Conservation (phyloP, 92 coral and sea anemone genomes). For the Palythoa grandiflora region DNA sequence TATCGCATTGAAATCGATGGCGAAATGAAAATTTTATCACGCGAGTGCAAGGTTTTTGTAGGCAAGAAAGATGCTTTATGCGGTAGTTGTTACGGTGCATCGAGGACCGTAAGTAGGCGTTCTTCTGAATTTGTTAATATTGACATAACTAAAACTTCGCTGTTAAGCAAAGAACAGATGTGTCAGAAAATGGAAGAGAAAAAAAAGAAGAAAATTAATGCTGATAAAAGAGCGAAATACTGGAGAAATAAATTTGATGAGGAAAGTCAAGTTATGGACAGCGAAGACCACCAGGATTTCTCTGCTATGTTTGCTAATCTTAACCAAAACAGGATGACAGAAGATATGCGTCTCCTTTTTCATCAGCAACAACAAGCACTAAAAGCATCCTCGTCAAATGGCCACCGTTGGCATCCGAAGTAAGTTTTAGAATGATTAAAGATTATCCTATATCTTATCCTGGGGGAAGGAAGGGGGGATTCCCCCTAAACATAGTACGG, state of each 20-base stretch:
- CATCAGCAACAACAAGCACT: slow-evolving; percentile 34
- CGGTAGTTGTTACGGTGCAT: not conserved
- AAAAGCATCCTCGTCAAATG: not conserved
- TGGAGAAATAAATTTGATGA: slow-evolving; percentile 23
- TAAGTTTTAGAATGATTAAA: not conserved
- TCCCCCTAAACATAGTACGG: not conserved
- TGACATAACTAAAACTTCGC: not conserved
- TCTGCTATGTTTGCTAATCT: slow-evolving; percentile 27
- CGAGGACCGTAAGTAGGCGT: no score
- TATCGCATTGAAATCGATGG: not conserved
- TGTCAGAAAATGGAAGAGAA: not conserved
- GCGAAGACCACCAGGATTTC: slow-evolving; percentile 45
- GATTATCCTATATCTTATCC: not conserved
- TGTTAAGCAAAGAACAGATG: not conserved
- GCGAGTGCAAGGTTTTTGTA: not conserved
- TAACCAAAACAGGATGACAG: slow-evolving; percentile 30
- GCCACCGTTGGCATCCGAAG: slow-evolving; percentile 30
- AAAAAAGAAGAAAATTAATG: not conserved
- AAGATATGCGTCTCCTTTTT: slow-evolving; percentile 42
- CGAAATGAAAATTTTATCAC: not conserved
- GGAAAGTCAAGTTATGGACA: slow-evolving; percentile 12
- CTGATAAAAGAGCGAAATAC: slow-evolving; percentile 3
- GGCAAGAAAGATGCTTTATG: not conserved
- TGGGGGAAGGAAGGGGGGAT: not conserved
- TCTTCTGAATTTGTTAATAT: no score